These are phyloP conservation scores for Plemyria rubiginata DNA, from an alignment of 2,888 invertebrate species.

Conservation along the genomic window DNA sequence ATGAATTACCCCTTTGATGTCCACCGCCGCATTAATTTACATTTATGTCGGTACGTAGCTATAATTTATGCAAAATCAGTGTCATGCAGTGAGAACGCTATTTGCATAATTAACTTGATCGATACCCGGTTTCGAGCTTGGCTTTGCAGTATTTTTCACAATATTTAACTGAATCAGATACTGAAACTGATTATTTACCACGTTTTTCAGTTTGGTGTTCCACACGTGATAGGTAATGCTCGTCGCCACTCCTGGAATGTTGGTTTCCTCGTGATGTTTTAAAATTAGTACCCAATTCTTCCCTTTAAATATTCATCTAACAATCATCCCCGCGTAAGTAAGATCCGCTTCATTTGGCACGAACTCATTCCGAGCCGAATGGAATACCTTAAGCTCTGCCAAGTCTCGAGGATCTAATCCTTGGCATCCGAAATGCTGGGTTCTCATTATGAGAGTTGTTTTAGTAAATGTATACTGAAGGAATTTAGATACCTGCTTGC, in stretches of 20 bases:
- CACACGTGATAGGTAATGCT: no score
- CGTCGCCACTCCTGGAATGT: no score
- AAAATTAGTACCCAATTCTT: neutral
- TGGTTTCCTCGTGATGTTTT: neutral
- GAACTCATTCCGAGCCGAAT: slow-evolving; percentile 9
- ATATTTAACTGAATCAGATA: neutral
- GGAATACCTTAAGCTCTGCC: slow-evolving; percentile 24
- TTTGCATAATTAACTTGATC: slow-evolving; percentile 46
- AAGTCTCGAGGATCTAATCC: slow-evolving; percentile 25
- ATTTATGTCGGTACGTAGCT: slow-evolving; percentile 22
- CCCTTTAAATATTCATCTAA: slow-evolving; percentile 2
- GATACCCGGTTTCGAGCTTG: slow-evolving; percentile 9
- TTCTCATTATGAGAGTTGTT: slow-evolving; percentile 24
- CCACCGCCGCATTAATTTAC: slow-evolving; percentile 31
- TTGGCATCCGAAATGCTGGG: slow-evolving; percentile 23
- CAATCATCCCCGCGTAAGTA: slow-evolving; percentile 2
- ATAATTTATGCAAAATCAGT: slow-evolving; percentile 43
- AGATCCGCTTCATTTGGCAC: slow-evolving; percentile 19
- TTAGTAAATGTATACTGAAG: slow-evolving; percentile 4
- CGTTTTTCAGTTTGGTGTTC: no score
- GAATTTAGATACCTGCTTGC: no score
- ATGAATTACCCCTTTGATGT: slow-evolving; percentile 36
- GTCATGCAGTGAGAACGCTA: slow-evolving; percentile 32
- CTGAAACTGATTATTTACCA: neutral
- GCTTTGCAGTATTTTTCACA: neutral